phyloP scores from a whole-genome alignment of 1,140 invertebrate species.

The Rhopalosiphum maidis region DNA sequence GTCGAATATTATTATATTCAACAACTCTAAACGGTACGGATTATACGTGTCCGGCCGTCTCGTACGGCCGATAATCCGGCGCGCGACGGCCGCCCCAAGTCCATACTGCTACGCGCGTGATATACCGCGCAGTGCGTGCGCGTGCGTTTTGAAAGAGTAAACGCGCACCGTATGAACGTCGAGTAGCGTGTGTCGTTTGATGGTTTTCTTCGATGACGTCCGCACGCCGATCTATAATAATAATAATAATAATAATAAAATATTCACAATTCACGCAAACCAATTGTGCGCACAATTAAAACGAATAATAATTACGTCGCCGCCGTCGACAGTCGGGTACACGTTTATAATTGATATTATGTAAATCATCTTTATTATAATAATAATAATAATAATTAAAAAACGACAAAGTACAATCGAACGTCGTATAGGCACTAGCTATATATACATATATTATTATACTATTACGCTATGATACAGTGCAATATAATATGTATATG shows the following conservation, averaged over 20 bases:
- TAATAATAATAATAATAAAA: background rate
- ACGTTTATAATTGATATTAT: constrained; percentile 22
- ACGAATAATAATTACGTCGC: constrained; percentile 4
- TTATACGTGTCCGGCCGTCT: background rate
- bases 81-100: background rate
- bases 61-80: background rate
- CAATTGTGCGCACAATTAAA: background rate
- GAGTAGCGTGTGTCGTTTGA: background rate
- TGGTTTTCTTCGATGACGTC: constrained; percentile 4
- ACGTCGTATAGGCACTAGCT: background rate
- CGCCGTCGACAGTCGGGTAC: background rate
- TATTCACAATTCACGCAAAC: background rate
- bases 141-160: background rate
- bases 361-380: constrained; percentile 9
- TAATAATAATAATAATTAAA: background rate
- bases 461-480: background rate
- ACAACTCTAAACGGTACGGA: background rate
- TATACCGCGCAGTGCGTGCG: background rate
- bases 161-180: background rate
- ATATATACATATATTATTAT: too few relatives aligned
- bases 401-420: constrained; percentile 2
- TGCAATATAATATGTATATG: background rate
- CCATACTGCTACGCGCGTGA: too few relatives aligned
- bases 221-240: background rate
- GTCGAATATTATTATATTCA: background rate